Percentiles rank a stretch among this genome's conserved stretches.
These are phyloP conservation scores for Oncorhynchus clarkii DNA, from an alignment of 2,113 vertebrate genomes.

Conservation along the genomic window DNA sequence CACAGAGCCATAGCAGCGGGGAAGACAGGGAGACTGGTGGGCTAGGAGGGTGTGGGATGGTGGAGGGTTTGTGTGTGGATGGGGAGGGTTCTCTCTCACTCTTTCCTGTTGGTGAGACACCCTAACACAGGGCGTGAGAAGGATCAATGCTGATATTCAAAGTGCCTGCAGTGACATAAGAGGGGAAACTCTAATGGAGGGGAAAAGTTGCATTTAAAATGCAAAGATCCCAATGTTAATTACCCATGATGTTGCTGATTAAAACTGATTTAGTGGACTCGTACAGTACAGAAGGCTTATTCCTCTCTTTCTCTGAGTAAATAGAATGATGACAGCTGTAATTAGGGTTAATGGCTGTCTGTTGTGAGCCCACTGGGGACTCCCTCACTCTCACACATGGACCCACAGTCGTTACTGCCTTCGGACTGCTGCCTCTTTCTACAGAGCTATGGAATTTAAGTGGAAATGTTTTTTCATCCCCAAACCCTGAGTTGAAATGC, in stretches of 20 bases:
- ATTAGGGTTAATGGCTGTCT: conserved; percentile 70
- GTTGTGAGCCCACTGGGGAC: conserved; percentile 63
- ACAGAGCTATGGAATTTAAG: conserved; percentile 58
- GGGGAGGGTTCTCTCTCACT: neutral
- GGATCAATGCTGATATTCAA: too few species aligned
- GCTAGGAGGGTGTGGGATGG: conserved; percentile 1
- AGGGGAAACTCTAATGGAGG: conserved; percentile 17
- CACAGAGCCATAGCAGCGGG: neutral
- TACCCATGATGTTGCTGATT: conserved; percentile 31
- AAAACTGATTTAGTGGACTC: conserved; percentile 47
- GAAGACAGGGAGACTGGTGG: neutral
- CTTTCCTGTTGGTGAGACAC: too few species aligned
- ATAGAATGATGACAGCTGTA: conserved; percentile 73
- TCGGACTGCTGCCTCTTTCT: conserved; percentile 59
- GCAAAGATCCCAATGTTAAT: conserved; percentile 16
- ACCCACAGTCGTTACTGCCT: conserved; percentile 53
- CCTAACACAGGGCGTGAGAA: too few species aligned
- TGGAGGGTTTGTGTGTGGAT: conserved; percentile 21
- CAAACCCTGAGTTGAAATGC: conserved; percentile 64
- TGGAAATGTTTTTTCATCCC: conserved; percentile 52
- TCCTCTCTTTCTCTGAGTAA: conserved; percentile 63
- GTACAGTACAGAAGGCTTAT: conserved; percentile 51
- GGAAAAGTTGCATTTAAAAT: conserved; percentile 17
- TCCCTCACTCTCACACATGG: conserved; percentile 41
- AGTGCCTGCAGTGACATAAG: too few species aligned